A percentile compares a stretch with the other conserved stretches of the same genome.
These are phyloP conservation scores for Cotesia congregata DNA, from an alignment of 2,888 invertebrate genomes.

Conservation along the genomic window DNA sequence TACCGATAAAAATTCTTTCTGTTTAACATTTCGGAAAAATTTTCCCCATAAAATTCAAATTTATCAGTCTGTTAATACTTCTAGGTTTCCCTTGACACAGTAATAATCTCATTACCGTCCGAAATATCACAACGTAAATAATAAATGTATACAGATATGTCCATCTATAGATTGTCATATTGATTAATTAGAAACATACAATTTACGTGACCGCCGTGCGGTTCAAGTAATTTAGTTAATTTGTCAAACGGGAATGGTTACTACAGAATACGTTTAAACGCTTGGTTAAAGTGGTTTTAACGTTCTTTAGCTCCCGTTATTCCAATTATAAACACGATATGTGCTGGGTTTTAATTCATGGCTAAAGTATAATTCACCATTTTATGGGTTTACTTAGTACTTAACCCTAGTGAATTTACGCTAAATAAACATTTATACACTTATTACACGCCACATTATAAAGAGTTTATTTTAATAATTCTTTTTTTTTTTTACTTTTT, in stretches of 20 bases:
- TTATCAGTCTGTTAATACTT: no score
- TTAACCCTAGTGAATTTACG: background rate
- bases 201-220: conserved; percentile 15
- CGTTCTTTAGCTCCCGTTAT: background rate
- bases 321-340: conserved; percentile 6
- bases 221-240: conserved; percentile 15
- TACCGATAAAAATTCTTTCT: no score
- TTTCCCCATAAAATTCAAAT: no score
- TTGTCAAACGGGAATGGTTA: conserved; percentile 20
- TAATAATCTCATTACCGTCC: no score
- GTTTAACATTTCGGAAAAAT: no score
- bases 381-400: background rate
- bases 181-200: conserved; percentile 21
- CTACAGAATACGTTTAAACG: conserved; percentile 1
- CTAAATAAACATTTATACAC: background rate
- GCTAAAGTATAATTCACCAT: background rate
- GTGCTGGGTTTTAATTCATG: background rate
- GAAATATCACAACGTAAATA: background rate
- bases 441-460: background rate
- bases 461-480: background rate
- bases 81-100: no score
- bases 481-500: background rate
- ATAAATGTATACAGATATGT: conserved; percentile 17
- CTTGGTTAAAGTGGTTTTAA: conserved; percentile 19
- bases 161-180: conserved; percentile 25